Evolutionary conservation across 2,797 vertebrate genomes (phyloP).

Genomic region (Hirundo rustica): DNA sequence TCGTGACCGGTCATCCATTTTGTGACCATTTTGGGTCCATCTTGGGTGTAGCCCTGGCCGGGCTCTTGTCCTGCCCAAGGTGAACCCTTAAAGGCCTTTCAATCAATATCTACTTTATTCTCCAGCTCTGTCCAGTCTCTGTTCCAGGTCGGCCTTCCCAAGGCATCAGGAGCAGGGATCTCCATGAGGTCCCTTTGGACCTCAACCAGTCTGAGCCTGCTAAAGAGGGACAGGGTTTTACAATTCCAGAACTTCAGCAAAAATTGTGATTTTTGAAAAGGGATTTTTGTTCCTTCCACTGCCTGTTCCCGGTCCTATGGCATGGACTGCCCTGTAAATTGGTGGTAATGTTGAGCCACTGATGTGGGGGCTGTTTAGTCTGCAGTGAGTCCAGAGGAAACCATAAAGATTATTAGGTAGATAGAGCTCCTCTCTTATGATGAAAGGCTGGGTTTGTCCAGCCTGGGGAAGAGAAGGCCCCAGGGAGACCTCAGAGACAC

Average conservation of each 20-base stretch:
- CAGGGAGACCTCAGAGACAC: not conserved
- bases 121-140: not conserved
- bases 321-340: not conserved
- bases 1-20: accelerated
- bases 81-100: not conserved
- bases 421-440: not conserved
- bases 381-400: not conserved
- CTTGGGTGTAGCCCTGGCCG: not conserved
- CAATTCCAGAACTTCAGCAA: not conserved
- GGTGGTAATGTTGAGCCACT: not conserved
- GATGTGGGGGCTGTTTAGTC: not conserved
- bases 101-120: not conserved
- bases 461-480: not conserved
- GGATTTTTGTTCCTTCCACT: not conserved
- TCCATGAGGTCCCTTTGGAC: not conserved
- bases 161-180: not conserved
- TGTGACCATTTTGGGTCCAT: not conserved
- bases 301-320: accelerated
- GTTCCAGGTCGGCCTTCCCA: not conserved
- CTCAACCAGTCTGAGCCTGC: not conserved
- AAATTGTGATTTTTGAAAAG: accelerated
- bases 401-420: not conserved
- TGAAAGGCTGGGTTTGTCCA: not conserved
- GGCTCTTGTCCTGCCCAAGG: not conserved
- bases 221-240: not conserved